These are phyloP conservation scores for Aplysina aerophoba DNA, from an alignment of 37 sponge, comb jelly and placozoan genomes.

Conservation along the genomic window DNA sequence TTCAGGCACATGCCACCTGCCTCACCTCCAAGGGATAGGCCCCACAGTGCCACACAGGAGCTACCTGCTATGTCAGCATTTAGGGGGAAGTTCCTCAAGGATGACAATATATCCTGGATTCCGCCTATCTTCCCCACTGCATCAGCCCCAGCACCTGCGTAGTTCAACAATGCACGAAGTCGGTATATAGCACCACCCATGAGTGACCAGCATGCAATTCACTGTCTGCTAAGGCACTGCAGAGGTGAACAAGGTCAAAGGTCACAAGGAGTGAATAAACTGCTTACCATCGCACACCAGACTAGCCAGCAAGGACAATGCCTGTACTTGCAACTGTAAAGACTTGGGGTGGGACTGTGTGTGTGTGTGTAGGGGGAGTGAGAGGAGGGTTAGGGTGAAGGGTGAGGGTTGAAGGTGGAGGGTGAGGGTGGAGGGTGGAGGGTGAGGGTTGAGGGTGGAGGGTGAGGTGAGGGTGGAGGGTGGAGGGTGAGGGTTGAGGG, in stretches of 20 bases:
- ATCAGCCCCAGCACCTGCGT: conserved; percentile 50
- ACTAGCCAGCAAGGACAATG: too few species aligned
- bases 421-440: not conserved
- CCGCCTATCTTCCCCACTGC: conserved; percentile 64
- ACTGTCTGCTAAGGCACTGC: too few species aligned
- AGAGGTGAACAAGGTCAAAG: too few species aligned
- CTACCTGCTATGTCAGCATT: conserved; percentile 53
- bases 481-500: conserved; percentile 36
- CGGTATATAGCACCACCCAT: too few species aligned
- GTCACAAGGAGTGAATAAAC: too few species aligned
- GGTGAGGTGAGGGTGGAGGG: not conserved
- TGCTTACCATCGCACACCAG: too few species aligned
- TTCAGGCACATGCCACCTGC: not conserved
- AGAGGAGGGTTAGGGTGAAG: conserved; percentile 3
- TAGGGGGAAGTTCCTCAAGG: conserved; percentile 70
- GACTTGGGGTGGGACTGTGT: conserved; percentile 1
- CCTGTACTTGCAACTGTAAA: not conserved
- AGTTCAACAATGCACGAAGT: not conserved
- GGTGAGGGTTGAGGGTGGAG: not conserved
- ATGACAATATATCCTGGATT: conserved; percentile 72
- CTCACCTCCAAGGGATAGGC: conserved; percentile 65
- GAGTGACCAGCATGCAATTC: too few species aligned
- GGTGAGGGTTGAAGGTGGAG: not conserved
- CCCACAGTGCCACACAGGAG: conserved; percentile 76
- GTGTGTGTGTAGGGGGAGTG: not conserved